A percentile compares a stretch with the other conserved stretches of the same genome.
Conservation (phyloP, 2,888 invertebrate species). For the Notodonta ziczac region DNA sequence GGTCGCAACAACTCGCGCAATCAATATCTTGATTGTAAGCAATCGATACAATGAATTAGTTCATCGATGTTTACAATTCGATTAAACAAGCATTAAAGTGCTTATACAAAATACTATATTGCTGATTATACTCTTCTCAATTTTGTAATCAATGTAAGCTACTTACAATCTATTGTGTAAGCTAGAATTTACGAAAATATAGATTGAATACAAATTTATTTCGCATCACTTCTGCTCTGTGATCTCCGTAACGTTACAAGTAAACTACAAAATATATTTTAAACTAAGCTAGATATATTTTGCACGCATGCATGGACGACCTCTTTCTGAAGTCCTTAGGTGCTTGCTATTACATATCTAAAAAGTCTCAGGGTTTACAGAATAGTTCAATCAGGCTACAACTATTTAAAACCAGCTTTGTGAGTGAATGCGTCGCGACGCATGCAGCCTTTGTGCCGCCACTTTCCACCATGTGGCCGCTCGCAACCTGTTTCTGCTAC, state of each 20-base stretch:
- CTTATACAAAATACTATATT: slow-evolving; percentile 25
- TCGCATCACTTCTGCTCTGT: too few relatives aligned
- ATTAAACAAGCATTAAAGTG: slow-evolving; percentile 27
- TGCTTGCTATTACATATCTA: neutral
- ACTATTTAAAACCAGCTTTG: slow-evolving; percentile 20
- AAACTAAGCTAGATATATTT: too few relatives aligned
- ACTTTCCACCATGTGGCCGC: slow-evolving; percentile 68
- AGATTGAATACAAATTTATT: too few relatives aligned
- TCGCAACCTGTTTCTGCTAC: slow-evolving; percentile 55
- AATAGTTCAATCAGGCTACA: slow-evolving; percentile 8
- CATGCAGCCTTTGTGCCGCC: slow-evolving; percentile 48
- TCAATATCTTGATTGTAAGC: slow-evolving; percentile 32
- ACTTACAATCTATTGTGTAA: too few relatives aligned
- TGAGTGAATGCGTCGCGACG: slow-evolving; percentile 14
- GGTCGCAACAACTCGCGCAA: slow-evolving; percentile 28
- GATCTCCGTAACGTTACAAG: too few relatives aligned
- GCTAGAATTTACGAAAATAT: too few relatives aligned
- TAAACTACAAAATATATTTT: too few relatives aligned
- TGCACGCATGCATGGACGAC: too few relatives aligned
- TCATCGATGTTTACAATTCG: slow-evolving; percentile 28
- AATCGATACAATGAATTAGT: slow-evolving; percentile 32
- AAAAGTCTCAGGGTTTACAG: neutral
- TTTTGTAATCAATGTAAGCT: slow-evolving; percentile 4
- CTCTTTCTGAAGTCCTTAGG: too few relatives aligned
- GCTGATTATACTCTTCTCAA: slow-evolving; percentile 15